phyloP scores from a whole-genome alignment of 2,888 invertebrate species.

The Drosophila antonietae region DNA sequence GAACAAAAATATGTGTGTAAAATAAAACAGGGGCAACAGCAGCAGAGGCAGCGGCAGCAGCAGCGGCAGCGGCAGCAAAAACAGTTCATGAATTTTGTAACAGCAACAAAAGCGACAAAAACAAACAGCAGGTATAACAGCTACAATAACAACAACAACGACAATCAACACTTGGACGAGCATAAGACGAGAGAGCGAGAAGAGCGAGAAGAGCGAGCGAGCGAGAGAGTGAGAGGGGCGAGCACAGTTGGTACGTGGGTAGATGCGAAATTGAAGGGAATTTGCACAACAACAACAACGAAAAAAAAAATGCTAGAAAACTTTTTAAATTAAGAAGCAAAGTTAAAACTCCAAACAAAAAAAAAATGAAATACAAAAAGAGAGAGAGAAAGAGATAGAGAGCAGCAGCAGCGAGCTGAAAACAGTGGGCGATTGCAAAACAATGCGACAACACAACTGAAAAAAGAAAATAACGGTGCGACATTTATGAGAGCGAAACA shows the following conservation, averaged over 20 bases:
- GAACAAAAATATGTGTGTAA: slow-evolving; percentile 76
- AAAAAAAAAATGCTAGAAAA: slow-evolving; percentile 57
- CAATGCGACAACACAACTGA: slow-evolving; percentile 19
- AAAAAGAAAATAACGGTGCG: slow-evolving; percentile 42
- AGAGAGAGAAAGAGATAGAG: neutral
- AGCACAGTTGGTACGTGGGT: slow-evolving; percentile 39
- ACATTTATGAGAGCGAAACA: slow-evolving; percentile 65
- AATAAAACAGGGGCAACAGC: slow-evolving; percentile 64
- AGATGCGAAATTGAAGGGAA: slow-evolving; percentile 61
- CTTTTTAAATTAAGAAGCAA: slow-evolving; percentile 78
- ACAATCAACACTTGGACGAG: slow-evolving; percentile 55
- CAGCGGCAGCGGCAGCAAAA: slow-evolving; percentile 53
- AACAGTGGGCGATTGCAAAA: slow-evolving; percentile 35
- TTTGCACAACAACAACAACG: slow-evolving; percentile 37
- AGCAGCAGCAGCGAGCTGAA: neutral
- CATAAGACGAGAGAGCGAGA: slow-evolving; percentile 1
- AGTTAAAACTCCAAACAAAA: slow-evolving; percentile 70
- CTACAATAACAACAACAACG: slow-evolving; percentile 39
- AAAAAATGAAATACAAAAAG: slow-evolving; percentile 21
- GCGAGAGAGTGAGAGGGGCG: neutral
- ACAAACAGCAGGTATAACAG: slow-evolving; percentile 63
- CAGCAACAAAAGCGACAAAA: slow-evolving; percentile 73
- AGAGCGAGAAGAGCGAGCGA: neutral
- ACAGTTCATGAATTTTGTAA: slow-evolving; percentile 75
- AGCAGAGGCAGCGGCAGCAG: slow-evolving; percentile 41